Evolutionary conservation across 2,888 invertebrate genomes (phyloP).

Genomic region (Sturmia bella): DNA sequence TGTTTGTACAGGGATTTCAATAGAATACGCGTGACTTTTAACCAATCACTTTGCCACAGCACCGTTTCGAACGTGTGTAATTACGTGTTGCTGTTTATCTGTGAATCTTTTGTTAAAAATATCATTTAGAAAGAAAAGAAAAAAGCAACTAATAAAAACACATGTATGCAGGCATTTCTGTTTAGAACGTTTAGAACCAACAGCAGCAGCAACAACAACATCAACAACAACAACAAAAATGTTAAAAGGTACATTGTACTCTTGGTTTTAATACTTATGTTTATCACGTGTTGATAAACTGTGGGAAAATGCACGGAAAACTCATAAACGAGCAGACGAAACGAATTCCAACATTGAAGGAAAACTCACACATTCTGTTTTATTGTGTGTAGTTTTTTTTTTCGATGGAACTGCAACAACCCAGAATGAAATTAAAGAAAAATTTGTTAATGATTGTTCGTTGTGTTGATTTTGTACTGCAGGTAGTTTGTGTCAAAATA

Average conservation of each 20-base stretch:
- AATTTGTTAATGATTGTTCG: background rate
- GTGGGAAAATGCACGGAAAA: conserved; percentile 67
- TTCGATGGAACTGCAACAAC: background rate
- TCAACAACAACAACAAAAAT: background rate
- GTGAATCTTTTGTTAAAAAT: conserved; percentile 25
- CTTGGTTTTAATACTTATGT: conserved; percentile 58
- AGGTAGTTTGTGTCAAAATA: conserved; percentile 40
- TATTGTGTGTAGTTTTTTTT: background rate
- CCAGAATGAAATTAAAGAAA: background rate
- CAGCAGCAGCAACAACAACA: conserved; percentile 1
- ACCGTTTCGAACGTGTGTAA: conserved; percentile 45
- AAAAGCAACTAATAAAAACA: conserved; percentile 30
- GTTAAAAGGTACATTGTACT: conserved; percentile 41
- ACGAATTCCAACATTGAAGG: conserved; percentile 43
- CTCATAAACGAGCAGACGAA: conserved; percentile 35
- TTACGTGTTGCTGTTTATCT: conserved; percentile 24
- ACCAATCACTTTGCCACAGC: conserved; percentile 26
- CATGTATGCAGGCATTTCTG: conserved; percentile 27
- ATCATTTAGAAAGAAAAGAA: conserved; percentile 7
- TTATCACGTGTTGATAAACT: conserved; percentile 72
- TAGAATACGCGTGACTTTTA: conserved; percentile 68
- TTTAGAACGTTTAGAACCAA: conserved; percentile 30
- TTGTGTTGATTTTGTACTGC: background rate
- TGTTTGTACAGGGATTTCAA: conserved; percentile 58
- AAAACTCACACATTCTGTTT: conserved; percentile 39